phyloP scores from a whole-genome alignment of 2,888 invertebrate genomes.

The Quadroppia sp. region DNA sequence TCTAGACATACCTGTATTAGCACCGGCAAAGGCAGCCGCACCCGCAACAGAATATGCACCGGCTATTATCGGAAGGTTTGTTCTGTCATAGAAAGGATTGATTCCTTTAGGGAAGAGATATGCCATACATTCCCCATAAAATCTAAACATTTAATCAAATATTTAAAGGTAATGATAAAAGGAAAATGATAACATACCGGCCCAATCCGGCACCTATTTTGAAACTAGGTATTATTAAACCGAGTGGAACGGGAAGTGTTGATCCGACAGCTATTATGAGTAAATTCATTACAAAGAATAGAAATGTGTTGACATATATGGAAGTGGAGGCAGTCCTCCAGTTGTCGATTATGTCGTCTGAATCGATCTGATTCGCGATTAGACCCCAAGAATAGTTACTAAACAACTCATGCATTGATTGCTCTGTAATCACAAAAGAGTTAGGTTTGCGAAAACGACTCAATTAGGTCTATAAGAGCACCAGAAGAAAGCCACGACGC shows the following conservation, averaged over 20 bases:
- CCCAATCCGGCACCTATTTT: slow-evolving; percentile 72
- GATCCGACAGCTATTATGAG: slow-evolving; percentile 65
- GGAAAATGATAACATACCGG: background rate
- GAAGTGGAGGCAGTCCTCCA: slow-evolving; percentile 78
- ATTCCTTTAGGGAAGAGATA: slow-evolving; percentile 88
- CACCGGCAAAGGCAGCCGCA: slow-evolving; percentile 44
- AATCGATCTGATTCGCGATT: slow-evolving; percentile 70
- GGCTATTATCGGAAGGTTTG: slow-evolving; percentile 51
- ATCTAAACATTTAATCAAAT: slow-evolving; percentile 54
- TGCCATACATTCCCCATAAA: slow-evolving; percentile 90
- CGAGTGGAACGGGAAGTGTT: slow-evolving; percentile 94
- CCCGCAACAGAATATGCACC: slow-evolving; percentile 97
- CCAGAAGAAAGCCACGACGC: slow-evolving; percentile 48
- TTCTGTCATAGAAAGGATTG: slow-evolving; percentile 68
- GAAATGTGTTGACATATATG: slow-evolving; percentile 75
- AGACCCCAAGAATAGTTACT: slow-evolving; percentile 87
- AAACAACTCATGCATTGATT: slow-evolving; percentile 68
- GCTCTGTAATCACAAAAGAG: slow-evolving; percentile 9
- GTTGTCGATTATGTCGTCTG: slow-evolving; percentile 74
- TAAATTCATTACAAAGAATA: slow-evolving; percentile 73
- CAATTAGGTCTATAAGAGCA: background rate
- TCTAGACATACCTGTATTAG: slow-evolving; percentile 67
- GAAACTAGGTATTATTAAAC: slow-evolving; percentile 59
- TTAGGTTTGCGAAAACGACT: background rate
- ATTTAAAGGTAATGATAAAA: background rate